Conservation (phyloP, 2,797 vertebrate genomes). For the Dendrocincla tyrannina region DNA sequence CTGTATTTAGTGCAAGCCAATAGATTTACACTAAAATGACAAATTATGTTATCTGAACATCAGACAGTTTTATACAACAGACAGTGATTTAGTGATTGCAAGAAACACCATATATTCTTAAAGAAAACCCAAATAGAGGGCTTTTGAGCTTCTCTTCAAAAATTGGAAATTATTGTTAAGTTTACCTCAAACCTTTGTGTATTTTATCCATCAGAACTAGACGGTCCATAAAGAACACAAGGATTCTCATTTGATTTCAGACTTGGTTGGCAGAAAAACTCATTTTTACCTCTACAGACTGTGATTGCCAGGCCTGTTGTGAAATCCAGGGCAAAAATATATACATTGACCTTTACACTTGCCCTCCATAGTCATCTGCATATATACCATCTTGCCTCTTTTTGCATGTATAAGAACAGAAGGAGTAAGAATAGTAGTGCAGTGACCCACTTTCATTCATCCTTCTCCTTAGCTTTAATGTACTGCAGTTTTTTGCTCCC, state of each 20-base stretch:
- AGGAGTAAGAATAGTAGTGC: constrained; percentile 50
- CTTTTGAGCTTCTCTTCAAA: not conserved
- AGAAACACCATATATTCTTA: constrained; percentile 11
- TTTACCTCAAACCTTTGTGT: not conserved
- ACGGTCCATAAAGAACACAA: not conserved
- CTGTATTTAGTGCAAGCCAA: not conserved
- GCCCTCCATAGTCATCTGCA: constrained; percentile 44
- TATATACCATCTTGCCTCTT: constrained; percentile 55
- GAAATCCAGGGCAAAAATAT: constrained; percentile 48
- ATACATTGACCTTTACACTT: constrained; percentile 25
- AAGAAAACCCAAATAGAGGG: constrained; percentile 16
- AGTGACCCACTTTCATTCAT: constrained; percentile 45
- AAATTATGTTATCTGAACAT: not conserved
- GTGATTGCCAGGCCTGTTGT: not conserved
- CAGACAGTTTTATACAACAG: not conserved
- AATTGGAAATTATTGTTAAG: not conserved
- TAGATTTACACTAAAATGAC: not conserved
- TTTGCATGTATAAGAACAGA: constrained; percentile 35
- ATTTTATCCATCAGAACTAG: not conserved
- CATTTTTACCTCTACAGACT: not conserved
- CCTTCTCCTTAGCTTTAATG: not conserved
- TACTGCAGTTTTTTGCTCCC: not conserved
- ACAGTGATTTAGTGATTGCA: constrained; percentile 3
- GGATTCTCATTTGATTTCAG: not conserved
- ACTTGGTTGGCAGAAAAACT: not conserved